Base-by-base conservation (phyloP, 2,888 invertebrate genomes). In the Diaprepes abbreviatus region DNA sequence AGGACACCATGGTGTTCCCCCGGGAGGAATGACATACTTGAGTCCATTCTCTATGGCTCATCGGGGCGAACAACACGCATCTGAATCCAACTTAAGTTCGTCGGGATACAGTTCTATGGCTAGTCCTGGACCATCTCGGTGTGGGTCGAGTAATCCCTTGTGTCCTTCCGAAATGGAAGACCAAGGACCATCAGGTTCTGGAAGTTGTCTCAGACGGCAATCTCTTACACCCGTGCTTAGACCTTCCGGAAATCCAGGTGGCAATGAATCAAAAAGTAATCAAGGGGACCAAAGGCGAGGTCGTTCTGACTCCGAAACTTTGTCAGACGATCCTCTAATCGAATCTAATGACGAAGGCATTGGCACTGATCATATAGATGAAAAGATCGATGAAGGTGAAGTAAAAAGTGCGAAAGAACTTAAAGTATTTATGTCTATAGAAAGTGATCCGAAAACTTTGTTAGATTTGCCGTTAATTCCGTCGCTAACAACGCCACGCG, bases 91-190 rank as follows among this genome's bases (percentile, higher is more conserved):
- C 82, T 85, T 94, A 38, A 93, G 93, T 73, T 93, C 93, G 6
- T 93, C 93, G 0, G 94, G 94, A 6, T 94, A 94, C 81, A 93
- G 93, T 73, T 93, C 93, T 1, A 93, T 93, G 91, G 93, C 93
- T 0, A 93, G 92, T 83, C 93, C 93, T 0, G 93, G 93, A 0
- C 92, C 93, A 3, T 93, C 93, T 0, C 86, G 93, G 71, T 93
- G 93, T 80, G 92, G 93, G 4, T 93, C 93, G 0, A 93, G 91
- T 78, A 93, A 93, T 82, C 93, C 93, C 0, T 82, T 93, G 2
- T 93, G 91, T 80, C 90, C 91, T 1, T 89, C 90, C 9, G 92
- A 92, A 85, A 90, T 90, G 87, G 92, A 92, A 77, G 92, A 92
- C 76, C 90, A 89, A 1, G 90, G 90, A 1, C 88, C 89, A 48